Base-by-base conservation (phyloP, 2,888 invertebrate species). In the Drosophila flavopinicola region DNA sequence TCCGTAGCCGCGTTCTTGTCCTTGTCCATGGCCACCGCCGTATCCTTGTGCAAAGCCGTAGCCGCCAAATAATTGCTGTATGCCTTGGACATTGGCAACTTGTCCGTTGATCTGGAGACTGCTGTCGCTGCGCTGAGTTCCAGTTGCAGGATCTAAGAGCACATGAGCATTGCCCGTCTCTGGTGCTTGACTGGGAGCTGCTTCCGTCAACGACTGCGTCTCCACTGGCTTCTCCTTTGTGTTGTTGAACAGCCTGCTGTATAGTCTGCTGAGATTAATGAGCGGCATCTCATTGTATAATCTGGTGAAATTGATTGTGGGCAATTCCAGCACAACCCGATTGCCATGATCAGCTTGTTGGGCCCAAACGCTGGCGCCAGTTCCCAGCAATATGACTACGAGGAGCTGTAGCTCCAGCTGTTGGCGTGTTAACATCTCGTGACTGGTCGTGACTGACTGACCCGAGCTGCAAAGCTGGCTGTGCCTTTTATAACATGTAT, bases 201-300 rank as follows among this genome's bases (percentile, higher is more conserved):
- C 48, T 9, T 27, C 51, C n/a, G n/a, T n/a, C n/a, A n/a, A n/a
- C n/a, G 1, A 20, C 15, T 17, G 6, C 6, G 6, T 37, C 6
- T 39, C 20, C 23, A n/a, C 37, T 1, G 27, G n/a, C 5, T 32
- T 48, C 4, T 13, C 33, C 11, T 25, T 61, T 20, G 54, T 23
- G 10, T 30, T 9, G 3, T 51, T 57, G 2, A 66, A 65, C 0
- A 65, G 17, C 6, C 57, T 23, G 3, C 35, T 47, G 2, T 66
- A 66, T 0, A 66, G 23, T 11, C 41, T 29, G 7, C 48, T 25
- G 2, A 65, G 17, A 4, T 53, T 48, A 13, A 47, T 44, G 1
- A 44, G 30, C 17, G 65, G 65, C 27, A 45, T 30, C 13, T 41
- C 65, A 24, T 56, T 65, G 6, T 66, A 64, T 1, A 66, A 9